Base-by-base conservation (phyloP, 2,797 vertebrate genomes). In the Bovichtus diacanthus region DNA sequence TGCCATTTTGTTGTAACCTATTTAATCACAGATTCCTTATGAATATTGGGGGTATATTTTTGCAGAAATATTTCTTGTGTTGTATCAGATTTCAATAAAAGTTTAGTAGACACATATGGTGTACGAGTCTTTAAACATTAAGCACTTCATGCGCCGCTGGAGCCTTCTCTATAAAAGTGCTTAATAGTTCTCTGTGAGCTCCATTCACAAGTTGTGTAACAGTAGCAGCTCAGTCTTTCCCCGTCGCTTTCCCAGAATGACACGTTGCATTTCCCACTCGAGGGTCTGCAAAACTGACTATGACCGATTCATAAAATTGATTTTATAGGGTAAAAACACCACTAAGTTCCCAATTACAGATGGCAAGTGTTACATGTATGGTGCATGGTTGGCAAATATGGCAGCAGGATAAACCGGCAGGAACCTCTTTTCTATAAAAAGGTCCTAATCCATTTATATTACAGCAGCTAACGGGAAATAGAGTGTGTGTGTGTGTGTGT, bases 41-140 rank as follows among this genome's bases (percentile, higher is more conserved):
- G 54, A 83, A 89, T 73, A 89, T 88, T 85, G 76, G 83, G 78
- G 80, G 71, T 94, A 89, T 93, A 93, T 93, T 93, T 94, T 94
- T 93, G 80, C 89, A 92, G 85, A 89, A 88, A 81, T 86, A 67
- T 89, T 82, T 86, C 79, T 80, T 88, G 70, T 86, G 74, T 82
- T 90, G 67, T 87, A 83, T 79, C 63, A 74, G 70, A 85, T 90
- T 90, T 89, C 66, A 91, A 89, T 91, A 92, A 93, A 91, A 39
- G 36, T 77, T 85, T 76, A 83, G 56, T 67, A 19, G 74, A 87
- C 53, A 85, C 6, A 41, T 63, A 41, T 60, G 66, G 39, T 68
- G 70, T 75, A 9, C 39, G 71, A 47, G 56, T 80, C 61, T 89
- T 86, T 67, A 54, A 81, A 77, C 6, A 36, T 67, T 67, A 63